phyloP scores from a whole-genome alignment of 2,888 invertebrate species.

The Archaeoteleia sp. region DNA sequence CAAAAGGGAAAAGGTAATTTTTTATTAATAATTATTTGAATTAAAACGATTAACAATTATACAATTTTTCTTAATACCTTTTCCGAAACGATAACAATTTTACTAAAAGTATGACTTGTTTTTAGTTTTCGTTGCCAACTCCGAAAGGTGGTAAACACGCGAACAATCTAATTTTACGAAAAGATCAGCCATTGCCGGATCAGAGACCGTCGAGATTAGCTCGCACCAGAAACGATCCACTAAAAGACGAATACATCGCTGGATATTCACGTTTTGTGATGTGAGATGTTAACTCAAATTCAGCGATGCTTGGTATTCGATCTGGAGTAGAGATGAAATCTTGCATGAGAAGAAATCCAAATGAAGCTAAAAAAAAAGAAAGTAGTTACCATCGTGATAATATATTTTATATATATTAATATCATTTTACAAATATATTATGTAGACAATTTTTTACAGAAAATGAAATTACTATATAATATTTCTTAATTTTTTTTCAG shows the following conservation, averaged over 20 bases:
- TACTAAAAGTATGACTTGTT: conserved; percentile 20
- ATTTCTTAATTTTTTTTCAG: too few species aligned
- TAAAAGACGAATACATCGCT: conserved; percentile 90
- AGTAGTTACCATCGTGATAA: conserved; percentile 69
- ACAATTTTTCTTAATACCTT: conserved; percentile 1
- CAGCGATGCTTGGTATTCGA: conserved; percentile 85
- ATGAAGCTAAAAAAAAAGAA: conserved; percentile 79
- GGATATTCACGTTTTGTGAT: conserved; percentile 92
- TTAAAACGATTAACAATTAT: not conserved
- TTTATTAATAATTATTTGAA: conserved; percentile 2
- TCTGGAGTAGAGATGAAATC: conserved; percentile 81
- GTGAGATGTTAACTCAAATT: conserved; percentile 92
- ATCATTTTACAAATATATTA: too few species aligned
- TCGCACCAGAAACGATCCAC: conserved; percentile 85
- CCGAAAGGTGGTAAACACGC: conserved; percentile 96
- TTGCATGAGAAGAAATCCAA: conserved; percentile 89
- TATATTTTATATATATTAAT: too few species aligned
- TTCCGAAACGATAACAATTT: not conserved
- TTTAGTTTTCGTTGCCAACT: conserved; percentile 82
- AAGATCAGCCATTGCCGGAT: conserved; percentile 91
- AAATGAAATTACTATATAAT: too few species aligned
- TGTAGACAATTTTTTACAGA: too few species aligned
- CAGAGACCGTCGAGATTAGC: conserved; percentile 87
- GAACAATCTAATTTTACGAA: conserved; percentile 90
- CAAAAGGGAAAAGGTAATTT: conserved; percentile 84